Conservation (phyloP, 2,797 vertebrate genomes). For the Denticeps clupeoides region DNA sequence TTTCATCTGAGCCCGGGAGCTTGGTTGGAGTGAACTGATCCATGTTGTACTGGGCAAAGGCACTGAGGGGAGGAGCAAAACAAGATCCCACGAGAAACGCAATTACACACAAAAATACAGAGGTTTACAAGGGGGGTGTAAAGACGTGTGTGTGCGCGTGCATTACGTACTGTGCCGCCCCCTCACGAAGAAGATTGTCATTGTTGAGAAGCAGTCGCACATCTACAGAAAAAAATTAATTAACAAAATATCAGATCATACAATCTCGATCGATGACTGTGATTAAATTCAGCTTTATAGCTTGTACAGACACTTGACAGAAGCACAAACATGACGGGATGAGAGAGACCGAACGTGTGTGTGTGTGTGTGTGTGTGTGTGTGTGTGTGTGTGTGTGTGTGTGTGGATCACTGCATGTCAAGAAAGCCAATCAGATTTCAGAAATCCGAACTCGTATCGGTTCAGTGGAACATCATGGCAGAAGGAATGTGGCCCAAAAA, state of each 20-base stretch:
- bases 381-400: too few relatives aligned
- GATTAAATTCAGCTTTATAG: too few relatives aligned
- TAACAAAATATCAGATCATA: not conserved
- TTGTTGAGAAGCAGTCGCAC: conserved; percentile 96
- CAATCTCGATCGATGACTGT: too few relatives aligned
- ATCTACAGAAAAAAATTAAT: conserved; percentile 54
- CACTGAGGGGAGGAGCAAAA: conserved; percentile 52
- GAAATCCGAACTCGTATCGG: too few relatives aligned
- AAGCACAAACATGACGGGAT: too few relatives aligned
- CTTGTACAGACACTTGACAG: too few relatives aligned
- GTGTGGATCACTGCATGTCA: not conserved
- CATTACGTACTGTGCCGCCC: conserved; percentile 92
- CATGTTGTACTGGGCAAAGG: conserved; percentile 99
- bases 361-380: too few relatives aligned
- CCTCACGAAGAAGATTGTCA: conserved; percentile 97
- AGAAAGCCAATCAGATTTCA: too few relatives aligned
- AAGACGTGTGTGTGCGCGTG: not conserved
- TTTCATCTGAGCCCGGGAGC: conserved; percentile 87
- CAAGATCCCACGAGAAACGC: conserved; percentile 1
- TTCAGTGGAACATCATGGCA: too few relatives aligned
- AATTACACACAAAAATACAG: not conserved
- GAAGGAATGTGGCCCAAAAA: too few relatives aligned
- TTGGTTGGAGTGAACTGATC: conserved; percentile 98
- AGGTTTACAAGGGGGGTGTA: not conserved
- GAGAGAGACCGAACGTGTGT: too few relatives aligned